Conservation (phyloP, 1,140 invertebrate genomes). For the Hylaeus anthracinus region DNA sequence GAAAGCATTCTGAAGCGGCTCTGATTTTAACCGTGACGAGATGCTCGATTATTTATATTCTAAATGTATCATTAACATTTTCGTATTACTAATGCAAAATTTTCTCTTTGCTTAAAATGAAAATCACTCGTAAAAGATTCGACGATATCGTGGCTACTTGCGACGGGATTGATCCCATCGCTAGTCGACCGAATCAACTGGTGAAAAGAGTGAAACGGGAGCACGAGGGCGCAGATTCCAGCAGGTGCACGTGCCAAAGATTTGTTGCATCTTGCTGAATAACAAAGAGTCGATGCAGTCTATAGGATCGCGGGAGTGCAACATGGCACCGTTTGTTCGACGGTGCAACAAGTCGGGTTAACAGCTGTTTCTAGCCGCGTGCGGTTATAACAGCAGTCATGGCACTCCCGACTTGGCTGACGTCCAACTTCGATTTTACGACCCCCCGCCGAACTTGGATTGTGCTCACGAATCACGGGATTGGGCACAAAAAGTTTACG, state of each 20-base stretch:
- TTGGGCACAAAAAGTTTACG: no score
- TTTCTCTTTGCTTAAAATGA: no score
- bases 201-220: background rate
- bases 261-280: background rate
- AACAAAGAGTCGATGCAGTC: constrained; percentile 19
- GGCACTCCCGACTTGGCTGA: constrained; percentile 56
- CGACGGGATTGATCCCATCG: background rate
- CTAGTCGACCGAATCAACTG: background rate
- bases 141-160: no score
- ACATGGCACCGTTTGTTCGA: constrained; percentile 52
- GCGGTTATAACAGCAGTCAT: constrained; percentile 42
- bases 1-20: no score
- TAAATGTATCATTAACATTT: no score
- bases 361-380: constrained; percentile 64
- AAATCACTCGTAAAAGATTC: no score
- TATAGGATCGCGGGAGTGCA: constrained; percentile 14
- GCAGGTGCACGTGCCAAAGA: constrained; percentile 1
- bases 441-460: constrained; percentile 8
- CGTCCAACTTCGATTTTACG: constrained; percentile 55
- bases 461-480: no score
- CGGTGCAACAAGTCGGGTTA: constrained; percentile 71
- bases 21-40: no score
- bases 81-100: no score
- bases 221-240: background rate
- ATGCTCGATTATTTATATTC: no score